Conservation (phyloP, 2,797 vertebrate species). For the Sebastes ruberrimus region DNA sequence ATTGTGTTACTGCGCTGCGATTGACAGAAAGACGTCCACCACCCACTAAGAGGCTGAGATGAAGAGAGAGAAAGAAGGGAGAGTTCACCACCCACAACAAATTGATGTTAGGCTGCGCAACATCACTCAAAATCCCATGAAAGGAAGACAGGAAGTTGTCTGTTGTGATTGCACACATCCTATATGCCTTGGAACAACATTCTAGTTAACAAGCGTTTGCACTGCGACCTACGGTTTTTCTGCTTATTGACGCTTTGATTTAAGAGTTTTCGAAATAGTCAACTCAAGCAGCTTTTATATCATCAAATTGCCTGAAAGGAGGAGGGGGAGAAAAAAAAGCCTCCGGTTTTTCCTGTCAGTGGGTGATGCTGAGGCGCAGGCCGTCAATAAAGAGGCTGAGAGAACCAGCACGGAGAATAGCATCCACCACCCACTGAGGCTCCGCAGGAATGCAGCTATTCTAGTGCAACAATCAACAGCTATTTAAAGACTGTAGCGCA, state of each 20-base stretch:
- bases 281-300: background rate
- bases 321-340: background rate
- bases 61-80: constrained; percentile 10
- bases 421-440: constrained; percentile 57
- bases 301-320: constrained; percentile 30
- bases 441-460: constrained; percentile 55
- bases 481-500: constrained; percentile 43
- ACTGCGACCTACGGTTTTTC: background rate
- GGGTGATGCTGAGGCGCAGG: constrained; percentile 30
- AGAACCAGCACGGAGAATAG: constrained; percentile 43
- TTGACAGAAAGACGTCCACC: constrained; percentile 45
- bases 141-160: constrained; percentile 5
- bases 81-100: constrained; percentile 25
- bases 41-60: constrained; percentile 31
- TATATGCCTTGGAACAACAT: background rate
- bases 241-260: background rate
- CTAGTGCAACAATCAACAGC: constrained; percentile 58
- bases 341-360: constrained; percentile 34
- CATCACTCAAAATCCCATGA: constrained; percentile 16
- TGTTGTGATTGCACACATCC: background rate
- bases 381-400: constrained; percentile 51
- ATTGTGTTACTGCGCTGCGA: constrained; percentile 47
- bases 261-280: background rate
- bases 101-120: background rate
- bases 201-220: background rate